Base-by-base conservation (phyloP, 1,140 invertebrate genomes). In the Hylaeus volcanicus region DNA sequence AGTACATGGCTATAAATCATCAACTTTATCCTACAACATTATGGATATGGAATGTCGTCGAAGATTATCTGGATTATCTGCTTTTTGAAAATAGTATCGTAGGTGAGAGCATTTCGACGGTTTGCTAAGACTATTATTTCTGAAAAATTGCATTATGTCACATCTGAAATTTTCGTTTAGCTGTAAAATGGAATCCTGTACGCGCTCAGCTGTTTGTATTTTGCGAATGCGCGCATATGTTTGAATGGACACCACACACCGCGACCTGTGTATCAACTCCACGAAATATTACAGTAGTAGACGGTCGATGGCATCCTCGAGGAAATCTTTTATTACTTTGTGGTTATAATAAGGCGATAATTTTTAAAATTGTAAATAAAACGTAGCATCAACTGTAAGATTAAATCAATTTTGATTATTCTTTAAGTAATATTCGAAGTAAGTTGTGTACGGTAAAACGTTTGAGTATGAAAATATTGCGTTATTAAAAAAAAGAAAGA, bases 21-120 rank as follows among this genome's bases (percentile, higher is more conserved):
- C 88, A 92, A 80, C 88, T 92, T 79, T 93, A 93, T 86, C 89
- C 92, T 63, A 88, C 89, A 15, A 91, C 92, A 2, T 79, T 93
- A 14, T 93, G 92, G 92, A 92, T 93, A 81, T 93, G 92, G 92
- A 89, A 92, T 61, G 83, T 93, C 3, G 48, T 81, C 55, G 88
- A 88, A 2, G 90, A 92, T 64, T 83, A 88, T 74, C 74, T 92
- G 6, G 92, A 93, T 82, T 90, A 92, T 83, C 79, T 93, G 12
- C 82, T 93, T 64, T 82, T 93, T n/a, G 88, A 91, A 82, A 93
- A 92, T 84, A 78, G 83, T 51, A 88, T 93, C 72, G 88, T 88
- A 12, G 89, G 92, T 93, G 81, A 66, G 81, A 66, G 43, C 74
- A 45, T 43, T 69, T 61, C 5, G 41, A 39, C 26, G 15, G 51